phyloP scores from a whole-genome alignment of 1,140 invertebrate genomes.

The Lucilia cuprina region DNA sequence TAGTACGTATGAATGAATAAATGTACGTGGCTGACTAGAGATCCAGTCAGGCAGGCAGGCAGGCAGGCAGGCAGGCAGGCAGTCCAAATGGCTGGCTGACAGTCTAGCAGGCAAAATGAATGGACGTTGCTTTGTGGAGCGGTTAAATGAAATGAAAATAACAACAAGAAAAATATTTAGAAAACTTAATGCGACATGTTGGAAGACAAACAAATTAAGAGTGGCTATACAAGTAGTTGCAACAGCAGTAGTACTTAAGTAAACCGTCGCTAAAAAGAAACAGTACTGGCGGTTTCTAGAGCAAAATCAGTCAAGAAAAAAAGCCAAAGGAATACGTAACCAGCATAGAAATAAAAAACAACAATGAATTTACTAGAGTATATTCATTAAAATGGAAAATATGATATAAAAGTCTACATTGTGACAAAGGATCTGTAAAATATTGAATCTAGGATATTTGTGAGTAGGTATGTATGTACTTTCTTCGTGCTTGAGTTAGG shows the following conservation, averaged over 20 bases:
- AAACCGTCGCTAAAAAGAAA: slow-evolving; percentile 10
- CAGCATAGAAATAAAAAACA: neutral
- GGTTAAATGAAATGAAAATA: neutral
- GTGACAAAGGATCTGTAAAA: neutral
- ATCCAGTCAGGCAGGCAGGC: neutral
- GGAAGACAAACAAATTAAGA: slow-evolving; percentile 32
- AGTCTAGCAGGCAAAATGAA: neutral
- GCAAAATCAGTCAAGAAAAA: neutral
- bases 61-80: neutral
- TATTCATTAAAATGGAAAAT: slow-evolving; percentile 21
- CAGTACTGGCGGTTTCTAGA: neutral
- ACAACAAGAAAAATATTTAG: slow-evolving; percentile 1
- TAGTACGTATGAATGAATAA: slow-evolving; percentile 7
- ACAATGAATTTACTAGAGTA: neutral
- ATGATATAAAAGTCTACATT: slow-evolving; percentile 23
- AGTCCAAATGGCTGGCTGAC: neutral
- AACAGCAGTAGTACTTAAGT: neutral
- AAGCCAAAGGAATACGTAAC: neutral
- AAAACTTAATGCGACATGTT: slow-evolving; percentile 27
- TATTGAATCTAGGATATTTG: neutral
- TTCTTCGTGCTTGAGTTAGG: neutral
- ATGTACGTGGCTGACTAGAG: neutral
- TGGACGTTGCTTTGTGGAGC: slow-evolving; percentile 5
- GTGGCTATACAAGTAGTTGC: neutral
- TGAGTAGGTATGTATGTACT: neutral